Percentiles rank a stretch among this genome's conserved stretches.
phyloP scores from a whole-genome alignment of 2,113 vertebrate species.

The Suricata suricatta region DNA sequence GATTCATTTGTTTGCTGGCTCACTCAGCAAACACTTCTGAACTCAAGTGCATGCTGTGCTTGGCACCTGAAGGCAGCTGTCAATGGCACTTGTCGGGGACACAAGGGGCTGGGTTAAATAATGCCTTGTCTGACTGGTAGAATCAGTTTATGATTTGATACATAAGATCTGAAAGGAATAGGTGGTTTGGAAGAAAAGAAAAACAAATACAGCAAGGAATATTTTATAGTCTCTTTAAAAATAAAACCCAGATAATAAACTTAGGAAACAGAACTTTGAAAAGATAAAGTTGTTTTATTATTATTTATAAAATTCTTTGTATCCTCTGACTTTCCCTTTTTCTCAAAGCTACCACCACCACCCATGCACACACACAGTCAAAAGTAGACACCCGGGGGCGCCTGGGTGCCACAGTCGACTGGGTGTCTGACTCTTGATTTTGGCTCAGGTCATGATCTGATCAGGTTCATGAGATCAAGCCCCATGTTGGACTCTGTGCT shows the following conservation, averaged over 20 bases:
- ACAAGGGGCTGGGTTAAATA: not conserved
- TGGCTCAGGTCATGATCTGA: too few species aligned
- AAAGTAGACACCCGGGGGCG: not conserved
- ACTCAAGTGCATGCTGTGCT: not conserved
- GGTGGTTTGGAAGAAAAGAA: not conserved
- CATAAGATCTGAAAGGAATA: not conserved
- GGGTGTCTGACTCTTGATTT: too few species aligned
- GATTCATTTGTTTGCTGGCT: not conserved
- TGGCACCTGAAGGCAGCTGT: not conserved
- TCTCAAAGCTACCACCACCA: not conserved
- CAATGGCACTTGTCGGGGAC: not conserved
- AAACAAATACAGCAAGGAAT: not conserved
- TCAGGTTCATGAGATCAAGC: too few species aligned
- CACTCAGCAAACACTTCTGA: not conserved
- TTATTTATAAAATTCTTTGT: not conserved
- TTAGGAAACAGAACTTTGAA: not conserved
- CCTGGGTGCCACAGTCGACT: too few species aligned
- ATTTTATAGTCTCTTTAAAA: not conserved
- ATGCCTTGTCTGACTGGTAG: not conserved
- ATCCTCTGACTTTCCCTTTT: not conserved
- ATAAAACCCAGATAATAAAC: not conserved
- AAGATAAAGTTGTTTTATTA: not conserved
- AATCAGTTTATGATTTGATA: not conserved
- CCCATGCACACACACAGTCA: not conserved
- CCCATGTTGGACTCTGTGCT: too few species aligned